Conservation (phyloP, 2,797 vertebrate genomes). For the Carduelis carduelis region DNA sequence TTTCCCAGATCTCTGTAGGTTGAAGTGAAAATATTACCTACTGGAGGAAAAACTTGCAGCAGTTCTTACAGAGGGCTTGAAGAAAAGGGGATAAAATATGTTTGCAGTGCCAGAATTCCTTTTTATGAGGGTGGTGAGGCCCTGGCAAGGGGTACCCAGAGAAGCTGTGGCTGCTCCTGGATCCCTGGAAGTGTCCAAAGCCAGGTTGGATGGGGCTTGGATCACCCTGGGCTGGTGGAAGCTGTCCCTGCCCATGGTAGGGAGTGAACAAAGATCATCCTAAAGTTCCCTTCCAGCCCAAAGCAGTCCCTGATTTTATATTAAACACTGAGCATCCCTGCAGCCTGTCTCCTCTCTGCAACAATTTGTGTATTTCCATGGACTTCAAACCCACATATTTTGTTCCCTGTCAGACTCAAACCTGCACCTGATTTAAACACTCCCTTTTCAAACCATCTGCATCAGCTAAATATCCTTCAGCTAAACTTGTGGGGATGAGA, state of each 20-base stretch:
- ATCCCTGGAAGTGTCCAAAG: neutral
- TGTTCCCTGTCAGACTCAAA: neutral
- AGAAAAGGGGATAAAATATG: neutral
- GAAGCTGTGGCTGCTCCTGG: neutral
- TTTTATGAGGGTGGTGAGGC: accelerated
- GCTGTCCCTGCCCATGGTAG: neutral
- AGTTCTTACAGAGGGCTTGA: neutral
- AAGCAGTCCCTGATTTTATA: neutral
- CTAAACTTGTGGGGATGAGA: neutral
- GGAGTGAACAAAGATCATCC: accelerated
- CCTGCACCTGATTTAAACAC: neutral
- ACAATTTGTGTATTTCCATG: neutral
- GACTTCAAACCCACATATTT: neutral
- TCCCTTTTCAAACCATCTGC: neutral
- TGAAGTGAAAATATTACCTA: neutral
- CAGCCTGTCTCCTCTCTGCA: neutral
- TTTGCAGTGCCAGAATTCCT: neutral
- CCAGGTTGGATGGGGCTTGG: accelerated
- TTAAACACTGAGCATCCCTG: neutral
- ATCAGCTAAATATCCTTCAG: neutral
- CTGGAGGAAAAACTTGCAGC: neutral
- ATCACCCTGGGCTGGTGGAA: neutral
- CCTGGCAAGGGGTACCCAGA: neutral
- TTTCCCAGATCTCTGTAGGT: neutral
- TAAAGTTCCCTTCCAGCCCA: neutral